Base-by-base conservation (phyloP, 1,140 invertebrate genomes). In the Drosophila athabasca region DNA sequence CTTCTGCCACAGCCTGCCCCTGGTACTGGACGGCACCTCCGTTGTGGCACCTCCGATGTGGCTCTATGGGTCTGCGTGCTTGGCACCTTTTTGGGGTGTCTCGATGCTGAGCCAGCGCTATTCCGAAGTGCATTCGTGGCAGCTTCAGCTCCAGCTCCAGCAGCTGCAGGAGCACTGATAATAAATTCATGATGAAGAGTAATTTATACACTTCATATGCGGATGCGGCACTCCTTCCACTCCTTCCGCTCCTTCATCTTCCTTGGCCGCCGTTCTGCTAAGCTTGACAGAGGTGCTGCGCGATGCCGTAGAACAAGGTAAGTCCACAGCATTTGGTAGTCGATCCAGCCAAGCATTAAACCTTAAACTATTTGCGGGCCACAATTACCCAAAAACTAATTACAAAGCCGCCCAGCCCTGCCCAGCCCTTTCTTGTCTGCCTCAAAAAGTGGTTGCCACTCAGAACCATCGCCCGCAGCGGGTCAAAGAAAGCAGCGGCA, bases 181-280 rank as follows among this genome's bases (percentile, higher is more conserved):
- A 87, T 87, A 87, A 87, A 87, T 87, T 87, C 83, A 87, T 87
- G 83, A 87, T 82, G 82, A 87, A 87, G 82, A 79, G 82, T 80
- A 87, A 87, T 87, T 87, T 87, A 87, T 87, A 87, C 78, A 87
- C 83, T 87, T 87, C 82, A 82, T 87, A 87, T 87, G 79, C 78
- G 78, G 53, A 39, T 13, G 55, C 52, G 39, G 35, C 35, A 39
- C 44, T 44, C 43, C 49, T 49, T 44, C 24, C 24, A n/a, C 17
- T 19, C 17, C 53, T 48, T 35, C 9, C 13, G 19, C 2, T 26
- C 41, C 22, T n/a, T 44, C 53, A 50, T 39, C 45, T 22, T 24
- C 15, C 6, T 3, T 58, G 6, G 17, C 11, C 39, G 17, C 11
- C 39, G 44, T 74, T 77, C 45, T 74, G 61, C 78, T 74, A 57